Percentiles rank a stretch among this genome's conserved stretches.
phyloP scores from a whole-genome alignment of 2,113 vertebrate species.

The Nesogale talazaci region DNA sequence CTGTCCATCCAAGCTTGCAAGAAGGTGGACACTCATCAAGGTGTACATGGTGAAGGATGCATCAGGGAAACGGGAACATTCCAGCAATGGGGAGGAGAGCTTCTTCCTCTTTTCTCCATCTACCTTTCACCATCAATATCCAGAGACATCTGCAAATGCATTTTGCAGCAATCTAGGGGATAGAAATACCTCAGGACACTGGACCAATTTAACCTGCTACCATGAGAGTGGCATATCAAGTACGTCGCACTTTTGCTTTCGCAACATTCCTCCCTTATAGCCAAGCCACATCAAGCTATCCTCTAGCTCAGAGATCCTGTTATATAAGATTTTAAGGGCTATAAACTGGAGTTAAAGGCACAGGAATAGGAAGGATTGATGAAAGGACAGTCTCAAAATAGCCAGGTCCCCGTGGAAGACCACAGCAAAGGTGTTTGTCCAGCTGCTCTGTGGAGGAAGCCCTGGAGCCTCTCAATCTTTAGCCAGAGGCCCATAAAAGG shows the following conservation, averaged over 20 bases:
- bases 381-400: slow-evolving; percentile 51
- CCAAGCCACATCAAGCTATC: slow-evolving; percentile 14
- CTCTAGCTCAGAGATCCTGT: slow-evolving; percentile 2
- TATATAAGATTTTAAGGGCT: slow-evolving; percentile 45
- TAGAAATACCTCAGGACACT: neutral
- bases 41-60: neutral
- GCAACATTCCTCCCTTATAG: neutral
- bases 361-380: slow-evolving; percentile 35
- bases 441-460: slow-evolving; percentile 39
- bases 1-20: neutral
- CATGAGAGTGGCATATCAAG: neutral
- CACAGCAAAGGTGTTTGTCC: slow-evolving; percentile 41
- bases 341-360: slow-evolving; percentile 53
- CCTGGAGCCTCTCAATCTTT: neutral
- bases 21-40: neutral
- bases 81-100: neutral
- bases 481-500: slow-evolving; percentile 58
- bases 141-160: neutral
- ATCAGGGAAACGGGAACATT: neutral
- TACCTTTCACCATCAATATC: neutral
- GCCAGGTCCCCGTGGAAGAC: slow-evolving; percentile 4
- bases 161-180: neutral
- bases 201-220: neutral
- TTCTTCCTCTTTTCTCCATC: neutral
- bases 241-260: slow-evolving; percentile 29